Evolutionary conservation across 2,888 invertebrate species (phyloP).

Genomic region (Zygaena filipendulae): DNA sequence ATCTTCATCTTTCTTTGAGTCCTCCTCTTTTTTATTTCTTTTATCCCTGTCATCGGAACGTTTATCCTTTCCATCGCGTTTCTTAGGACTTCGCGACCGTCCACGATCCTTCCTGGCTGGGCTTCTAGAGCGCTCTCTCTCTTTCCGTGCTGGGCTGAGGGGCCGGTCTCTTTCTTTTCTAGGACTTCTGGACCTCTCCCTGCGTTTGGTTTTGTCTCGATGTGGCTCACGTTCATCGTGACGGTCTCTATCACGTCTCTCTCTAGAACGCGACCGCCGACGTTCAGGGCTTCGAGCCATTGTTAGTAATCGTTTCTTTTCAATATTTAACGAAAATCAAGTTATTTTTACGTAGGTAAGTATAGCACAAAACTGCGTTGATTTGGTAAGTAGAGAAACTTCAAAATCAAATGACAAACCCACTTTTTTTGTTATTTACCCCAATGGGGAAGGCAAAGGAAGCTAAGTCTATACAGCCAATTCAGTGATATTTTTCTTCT

Average conservation of each 20-base stretch:
- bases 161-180: constrained; percentile 36
- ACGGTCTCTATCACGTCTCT: constrained; percentile 51
- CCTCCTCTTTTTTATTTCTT: constrained; percentile 37
- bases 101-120: constrained; percentile 36
- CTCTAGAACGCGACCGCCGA: constrained; percentile 51
- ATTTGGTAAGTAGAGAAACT: too few relatives aligned
- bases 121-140: constrained; percentile 27
- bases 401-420: too few relatives aligned
- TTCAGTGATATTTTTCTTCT: too few relatives aligned
- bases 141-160: constrained; percentile 28
- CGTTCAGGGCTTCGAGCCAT: constrained; percentile 53
- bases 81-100: constrained; percentile 47
- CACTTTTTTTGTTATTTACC: too few relatives aligned
- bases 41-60: constrained; percentile 54
- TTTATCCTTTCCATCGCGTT: constrained; percentile 42
- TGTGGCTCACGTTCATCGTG: constrained; percentile 50
- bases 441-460: too few relatives aligned
- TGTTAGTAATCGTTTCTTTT: background rate
- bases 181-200: constrained; percentile 46
- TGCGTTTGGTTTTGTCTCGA: constrained; percentile 48
- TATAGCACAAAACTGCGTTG: too few relatives aligned
- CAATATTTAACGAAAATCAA: constrained; percentile 1
- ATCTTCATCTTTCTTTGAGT: constrained; percentile 43
- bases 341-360: too few relatives aligned
- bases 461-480: too few relatives aligned